Evolutionary conservation across 2,113 vertebrate species (phyloP).

Genomic region (Hippocampus barbouri): DNA sequence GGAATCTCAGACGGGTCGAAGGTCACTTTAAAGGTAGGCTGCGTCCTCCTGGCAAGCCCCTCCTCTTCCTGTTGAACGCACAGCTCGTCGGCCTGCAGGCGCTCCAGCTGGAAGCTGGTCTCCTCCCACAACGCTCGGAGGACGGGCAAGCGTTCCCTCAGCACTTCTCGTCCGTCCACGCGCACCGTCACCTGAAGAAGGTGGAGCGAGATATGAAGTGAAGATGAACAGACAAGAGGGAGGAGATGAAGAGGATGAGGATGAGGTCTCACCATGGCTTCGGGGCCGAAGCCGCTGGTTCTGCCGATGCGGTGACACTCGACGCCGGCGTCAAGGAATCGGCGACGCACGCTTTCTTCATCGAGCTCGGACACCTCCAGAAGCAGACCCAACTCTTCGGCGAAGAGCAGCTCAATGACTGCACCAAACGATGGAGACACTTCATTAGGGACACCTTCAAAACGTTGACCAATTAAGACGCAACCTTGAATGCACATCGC

Average conservation of each 20-base stretch:
- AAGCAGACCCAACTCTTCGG: slow-evolving; percentile 84
- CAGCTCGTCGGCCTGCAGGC: slow-evolving; percentile 75
- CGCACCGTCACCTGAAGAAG: slow-evolving; percentile 70
- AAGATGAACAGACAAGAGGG: neutral
- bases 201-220: neutral
- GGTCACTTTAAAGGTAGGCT: slow-evolving; percentile 76
- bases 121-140: slow-evolving; percentile 85
- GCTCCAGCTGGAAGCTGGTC: slow-evolving; percentile 86
- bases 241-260: neutral
- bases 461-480: too few species aligned
- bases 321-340: slow-evolving; percentile 72
- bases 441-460: neutral
- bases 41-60: slow-evolving; percentile 71
- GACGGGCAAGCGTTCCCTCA: slow-evolving; percentile 69
- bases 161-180: slow-evolving; percentile 71
- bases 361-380: slow-evolving; percentile 75
- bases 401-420: slow-evolving; percentile 83
- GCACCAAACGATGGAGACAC: neutral
- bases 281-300: slow-evolving; percentile 73
- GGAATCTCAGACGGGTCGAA: slow-evolving; percentile 70
- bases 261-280: slow-evolving; percentile 71
- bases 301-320: slow-evolving; percentile 74
- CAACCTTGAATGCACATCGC: too few species aligned
- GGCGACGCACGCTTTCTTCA: slow-evolving; percentile 55
- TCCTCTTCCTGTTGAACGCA: slow-evolving; percentile 79